Evolutionary conservation across 2,113 vertebrate genomes (phyloP), one percentile per base, ranked within the genome.

Genomic region (Ailuropoda melanoleuca): DNA sequence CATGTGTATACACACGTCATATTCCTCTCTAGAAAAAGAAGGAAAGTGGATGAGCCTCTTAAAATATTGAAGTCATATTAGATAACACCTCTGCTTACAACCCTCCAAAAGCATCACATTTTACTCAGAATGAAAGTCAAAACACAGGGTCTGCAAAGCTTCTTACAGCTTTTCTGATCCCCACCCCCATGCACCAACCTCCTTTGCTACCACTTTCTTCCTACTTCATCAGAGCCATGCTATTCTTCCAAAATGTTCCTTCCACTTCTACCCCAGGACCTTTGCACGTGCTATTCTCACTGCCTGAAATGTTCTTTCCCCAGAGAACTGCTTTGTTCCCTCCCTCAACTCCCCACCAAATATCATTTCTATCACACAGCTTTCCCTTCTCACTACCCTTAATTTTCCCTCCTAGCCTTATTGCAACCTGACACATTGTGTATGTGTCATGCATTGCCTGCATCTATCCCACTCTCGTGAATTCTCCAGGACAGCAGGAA

Each of bases 161-260:
- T 39, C 31, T 8, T 34, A 2, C 21, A 21, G 15, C 19, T 46
- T 34, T 31, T 11, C 0, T 18, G 55, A 70, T 9, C 3, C 37
- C 37, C 12, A 3, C 31, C 15, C n/a, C 39, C 29, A 9, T 8
- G 53, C 19, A 31, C 3, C 64, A 37, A 17, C 29, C 9, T 48
- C 6, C 7, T 80, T 29, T 31, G 9, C 68, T 34, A 34, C 39
- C 39, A 14, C 34, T 46, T 68, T 55, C 46, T 83, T 39, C 21
- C 4, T 2, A 24, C 15, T 4, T 60, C 8, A 2, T 24, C 8
- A 62, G 3, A 46, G 56, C 56, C 34, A 15, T 10, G 0, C 15
- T 8, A 7, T 1, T 74, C 46, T 39, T 64, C 19, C 4, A 11
- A 48, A 19, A 34, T 15, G 8, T 23, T 17, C 21, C 37, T n/a